Base-by-base conservation (phyloP, 2,797 vertebrate genomes). In the Phalloptychus januarius region DNA sequence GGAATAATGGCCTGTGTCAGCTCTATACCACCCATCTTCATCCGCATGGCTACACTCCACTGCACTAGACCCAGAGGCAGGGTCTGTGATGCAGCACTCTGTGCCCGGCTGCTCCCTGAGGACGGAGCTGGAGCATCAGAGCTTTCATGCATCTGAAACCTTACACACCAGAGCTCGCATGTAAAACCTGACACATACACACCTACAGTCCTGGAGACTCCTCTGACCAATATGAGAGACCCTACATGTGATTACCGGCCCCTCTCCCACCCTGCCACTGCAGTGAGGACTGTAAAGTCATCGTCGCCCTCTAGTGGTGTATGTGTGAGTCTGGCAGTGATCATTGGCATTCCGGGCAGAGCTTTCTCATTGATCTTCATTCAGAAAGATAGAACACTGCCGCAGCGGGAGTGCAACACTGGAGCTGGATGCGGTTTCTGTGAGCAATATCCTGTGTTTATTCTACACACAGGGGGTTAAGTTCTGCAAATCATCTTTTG, bases 351-450 rank as follows among this genome's bases (percentile, higher is more conserved):
- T 93, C 93, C 79, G 77, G 71, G 86, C 87, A 83, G 78, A 70
- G 77, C 84, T 77, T 92, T 88, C 76, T 77, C 89, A 93, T 93
- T 93, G 92, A 94, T 95, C 93, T 91, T 91, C 87, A 91, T 93
- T 92, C 88, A 90, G 84, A 92, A 76, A 90, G 87, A 93, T 86
- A 81, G 85, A 91, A 88, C 85, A 89, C 92, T 93, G 93, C 93
- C 93, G 93, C 89, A 92, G 79, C 54, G 79, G 83, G 69, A 84
- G 84, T 61, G 82, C 86, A 85, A 76, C 76, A 67, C 70, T 74
- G 75, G 79, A 83, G 81, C 12, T 63, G 78, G 79, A 79, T 81
- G 81, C 75, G 87, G 83, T 25, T 58, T 58, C 42, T 82, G 61
- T 79, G 40, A 77, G 71, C 72, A 44, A 23, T 36, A 45, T 74